phyloP scores from a whole-genome alignment of 2,797 vertebrate genomes.

The Catharus ustulatus region DNA sequence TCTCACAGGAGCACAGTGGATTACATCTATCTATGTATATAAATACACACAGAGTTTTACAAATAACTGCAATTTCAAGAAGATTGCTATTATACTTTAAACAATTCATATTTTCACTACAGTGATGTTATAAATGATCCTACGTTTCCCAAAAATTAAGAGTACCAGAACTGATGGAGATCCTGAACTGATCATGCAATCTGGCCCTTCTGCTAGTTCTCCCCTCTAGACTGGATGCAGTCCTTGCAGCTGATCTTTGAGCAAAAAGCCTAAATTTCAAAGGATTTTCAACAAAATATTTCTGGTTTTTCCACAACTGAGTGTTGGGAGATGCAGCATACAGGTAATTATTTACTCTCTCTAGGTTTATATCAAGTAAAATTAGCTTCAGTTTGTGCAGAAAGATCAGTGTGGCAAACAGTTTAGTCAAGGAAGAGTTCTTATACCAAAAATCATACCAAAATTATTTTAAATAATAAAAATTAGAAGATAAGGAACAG shows the following conservation, averaged over 20 bases:
- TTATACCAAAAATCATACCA: neutral
- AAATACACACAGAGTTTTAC: neutral
- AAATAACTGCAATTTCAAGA: slow-evolving; percentile 3
- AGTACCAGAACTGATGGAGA: neutral
- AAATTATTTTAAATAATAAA: neutral
- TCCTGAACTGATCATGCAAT: neutral
- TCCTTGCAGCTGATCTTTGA: neutral
- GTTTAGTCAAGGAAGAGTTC: neutral
- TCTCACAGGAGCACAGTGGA: neutral
- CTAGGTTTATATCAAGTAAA: neutral
- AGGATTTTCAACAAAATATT: slow-evolving; percentile 4
- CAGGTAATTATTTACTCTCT: neutral
- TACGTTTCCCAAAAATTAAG: neutral
- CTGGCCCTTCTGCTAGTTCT: neutral
- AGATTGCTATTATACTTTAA: neutral
- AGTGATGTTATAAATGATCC: neutral
- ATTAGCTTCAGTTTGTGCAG: neutral
- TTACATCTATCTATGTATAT: no score
- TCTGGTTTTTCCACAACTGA: neutral
- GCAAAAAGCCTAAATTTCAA: neutral
- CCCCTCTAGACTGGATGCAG: neutral
- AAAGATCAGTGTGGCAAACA: neutral
- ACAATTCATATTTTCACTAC: neutral
- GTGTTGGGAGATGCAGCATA: neutral
- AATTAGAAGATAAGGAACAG: neutral